Evolutionary conservation across 1,140 invertebrate species (phyloP), one percentile per base, ranked within the genome.

Genomic region (Drosophila punjabiensis): DNA sequence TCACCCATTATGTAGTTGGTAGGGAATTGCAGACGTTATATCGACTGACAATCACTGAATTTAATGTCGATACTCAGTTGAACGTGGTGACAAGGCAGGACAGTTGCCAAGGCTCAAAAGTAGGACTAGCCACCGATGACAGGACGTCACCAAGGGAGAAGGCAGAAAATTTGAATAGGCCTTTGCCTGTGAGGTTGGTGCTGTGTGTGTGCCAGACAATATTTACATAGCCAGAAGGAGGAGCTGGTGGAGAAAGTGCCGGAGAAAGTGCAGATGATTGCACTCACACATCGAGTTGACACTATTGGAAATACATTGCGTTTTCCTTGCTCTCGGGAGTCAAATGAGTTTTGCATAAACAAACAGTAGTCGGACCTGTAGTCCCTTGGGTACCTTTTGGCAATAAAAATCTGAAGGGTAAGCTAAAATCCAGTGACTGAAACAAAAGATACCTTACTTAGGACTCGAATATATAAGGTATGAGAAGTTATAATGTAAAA

Each of bases 291-390:
- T 48, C 41, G 30, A 48, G 59, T 56, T 48, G 70, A 78, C 76
- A 78, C 76, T 76, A 73, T 78, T 78, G 73, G 61, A 79, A 88
- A 87, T 80, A 74, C 83, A 74, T 67, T 80, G 77, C 80, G 52
- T 76, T 74, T 61, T 53, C 79, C 45, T 62, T 80, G 67, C 69
- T 73, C 56, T 87, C 48, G 48, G 53, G 41, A 69, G 71, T 68
- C 62, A 87, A 87, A 89, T 87, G 84, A 84, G 85, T 87, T 87
- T 89, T 87, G 84, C 84, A 88, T 87, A 87, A 84, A 69, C 77
- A 87, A 64, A 69, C 62, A 28, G 45, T 56, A 24, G 56, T 14
- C 47, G 43, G 45, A 24, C 35, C 39, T 41, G 45, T 18, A 37
- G 59, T 18, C 48, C 63, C 47, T 37, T 41, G 32, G 32, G 20